These are phyloP conservation scores for Exocentrus adspersus DNA, from an alignment of 2,888 invertebrate species.

Conservation along the genomic window DNA sequence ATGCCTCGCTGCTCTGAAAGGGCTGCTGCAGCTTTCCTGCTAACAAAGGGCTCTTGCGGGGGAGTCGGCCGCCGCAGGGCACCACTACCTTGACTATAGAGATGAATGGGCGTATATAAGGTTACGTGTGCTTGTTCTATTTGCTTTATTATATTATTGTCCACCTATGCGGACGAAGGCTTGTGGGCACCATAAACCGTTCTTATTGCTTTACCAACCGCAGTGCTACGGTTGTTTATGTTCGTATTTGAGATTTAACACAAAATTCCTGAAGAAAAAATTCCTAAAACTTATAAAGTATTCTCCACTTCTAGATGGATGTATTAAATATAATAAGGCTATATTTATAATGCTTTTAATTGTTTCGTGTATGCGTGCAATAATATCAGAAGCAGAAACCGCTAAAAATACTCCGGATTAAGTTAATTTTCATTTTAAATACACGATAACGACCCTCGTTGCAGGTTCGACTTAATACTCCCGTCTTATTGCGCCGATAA, in stretches of 20 bases:
- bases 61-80: conserved; percentile 33
- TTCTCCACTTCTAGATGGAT: background rate
- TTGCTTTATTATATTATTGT: background rate
- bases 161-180: background rate
- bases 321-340: no score
- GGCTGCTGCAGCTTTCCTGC: conserved; percentile 36
- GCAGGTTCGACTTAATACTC: background rate
- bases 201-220: no score
- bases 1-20: conserved; percentile 37
- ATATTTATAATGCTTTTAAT: no score
- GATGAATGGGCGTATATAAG: conserved; percentile 21
- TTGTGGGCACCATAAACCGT: background rate
- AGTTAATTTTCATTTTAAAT: conserved; percentile 4
- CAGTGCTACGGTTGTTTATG: no score
- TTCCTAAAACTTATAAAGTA: no score
- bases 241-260: no score
- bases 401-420: background rate
- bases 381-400: background rate
- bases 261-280: no score
- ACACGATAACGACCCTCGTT: conserved; percentile 3
- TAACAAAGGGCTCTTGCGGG: conserved; percentile 38
- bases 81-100: conserved; percentile 22
- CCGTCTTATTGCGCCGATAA: conserved; percentile 6
- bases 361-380: no score
- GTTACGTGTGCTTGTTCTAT: conserved; percentile 25